Base-by-base conservation (phyloP, 2,797 vertebrate genomes). In the Salmo trutta region DNA sequence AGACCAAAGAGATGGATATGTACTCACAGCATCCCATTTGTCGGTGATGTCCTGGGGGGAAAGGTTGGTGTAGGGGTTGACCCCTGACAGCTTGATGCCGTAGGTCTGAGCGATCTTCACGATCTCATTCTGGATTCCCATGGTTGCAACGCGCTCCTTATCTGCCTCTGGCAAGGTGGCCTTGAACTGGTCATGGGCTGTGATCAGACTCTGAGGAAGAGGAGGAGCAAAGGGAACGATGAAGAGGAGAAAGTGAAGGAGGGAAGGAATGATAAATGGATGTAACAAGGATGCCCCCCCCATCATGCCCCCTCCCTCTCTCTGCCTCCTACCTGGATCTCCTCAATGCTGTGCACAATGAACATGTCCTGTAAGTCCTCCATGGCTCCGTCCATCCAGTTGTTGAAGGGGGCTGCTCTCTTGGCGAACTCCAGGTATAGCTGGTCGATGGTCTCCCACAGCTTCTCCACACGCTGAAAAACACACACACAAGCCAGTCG, bases 361-460 rank as follows among this genome's bases (percentile, higher is more conserved):
- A 97, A 97, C 93, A 96, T 96, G 19, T 97, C 96, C 93, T 97
- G 96, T 86, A 97, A 92, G 83, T 97, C 96, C 89, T 97, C 96
- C 83, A 93, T 94, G 7, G 96, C 96, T n/a, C 96, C 96, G 0
- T 97, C 96, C 95, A 97, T 95, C 96, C 96, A 97, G 93, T 97
- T 97, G 92, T 97, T 97, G 87, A 97, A 97, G 73, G 96, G 96
- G 0, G 96, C 96, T 0, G 96, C 95, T 84, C 96, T 93, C 90
- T 96, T 95, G 68, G 96, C 96, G 1, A 97, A 97, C 91, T 97
- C 96, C 84, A 97, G 90, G 85, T 96, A 96, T 83, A 97, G 91
- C 93, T 97, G 96, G 90, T 96, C 96, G 0, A 97, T 96, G 2
- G 96, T 97, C 91, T 97, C 96, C 92, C 96, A 95, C 68, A 97